Evolutionary conservation across 2,113 vertebrate species (phyloP).

Genomic region (Bombycilla garrulus): DNA sequence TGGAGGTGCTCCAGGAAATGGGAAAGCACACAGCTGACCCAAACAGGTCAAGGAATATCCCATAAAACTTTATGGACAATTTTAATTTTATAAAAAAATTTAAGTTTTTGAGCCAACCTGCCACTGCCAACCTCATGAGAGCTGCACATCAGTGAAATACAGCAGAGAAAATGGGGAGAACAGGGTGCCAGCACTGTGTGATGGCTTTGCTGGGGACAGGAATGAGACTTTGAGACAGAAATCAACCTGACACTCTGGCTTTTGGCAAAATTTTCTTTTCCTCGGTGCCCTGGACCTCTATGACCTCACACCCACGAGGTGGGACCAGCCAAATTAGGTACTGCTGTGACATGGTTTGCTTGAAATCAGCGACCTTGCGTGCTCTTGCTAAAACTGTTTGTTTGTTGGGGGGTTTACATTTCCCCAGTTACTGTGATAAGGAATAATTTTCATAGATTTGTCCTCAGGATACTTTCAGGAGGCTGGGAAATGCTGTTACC

Average conservation of each 20-base stretch:
- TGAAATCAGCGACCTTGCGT: background rate
- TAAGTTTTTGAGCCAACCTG: background rate
- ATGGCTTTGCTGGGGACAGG: background rate
- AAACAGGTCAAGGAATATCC: background rate
- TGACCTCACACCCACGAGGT: background rate
- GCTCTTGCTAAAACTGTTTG: background rate
- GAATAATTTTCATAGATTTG: background rate
- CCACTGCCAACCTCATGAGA: fast-evolving
- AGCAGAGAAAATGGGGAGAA: background rate
- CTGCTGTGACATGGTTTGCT: background rate
- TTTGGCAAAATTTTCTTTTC: background rate
- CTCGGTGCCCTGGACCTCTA: background rate
- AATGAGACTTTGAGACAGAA: background rate
- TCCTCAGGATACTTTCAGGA: background rate
- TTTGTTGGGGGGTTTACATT: background rate
- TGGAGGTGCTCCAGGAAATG: background rate
- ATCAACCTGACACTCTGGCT: background rate
- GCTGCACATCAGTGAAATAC: background rate
- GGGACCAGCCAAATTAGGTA: background rate
- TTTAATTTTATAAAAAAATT: too few species aligned
- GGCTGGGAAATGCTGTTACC: background rate
- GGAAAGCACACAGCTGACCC: background rate
- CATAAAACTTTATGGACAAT: background rate
- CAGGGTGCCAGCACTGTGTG: background rate
- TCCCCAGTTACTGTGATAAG: background rate